These are phyloP conservation scores for Urocynchramus pylzowi DNA, from an alignment of 2,113 vertebrate genomes.

Conservation along the genomic window DNA sequence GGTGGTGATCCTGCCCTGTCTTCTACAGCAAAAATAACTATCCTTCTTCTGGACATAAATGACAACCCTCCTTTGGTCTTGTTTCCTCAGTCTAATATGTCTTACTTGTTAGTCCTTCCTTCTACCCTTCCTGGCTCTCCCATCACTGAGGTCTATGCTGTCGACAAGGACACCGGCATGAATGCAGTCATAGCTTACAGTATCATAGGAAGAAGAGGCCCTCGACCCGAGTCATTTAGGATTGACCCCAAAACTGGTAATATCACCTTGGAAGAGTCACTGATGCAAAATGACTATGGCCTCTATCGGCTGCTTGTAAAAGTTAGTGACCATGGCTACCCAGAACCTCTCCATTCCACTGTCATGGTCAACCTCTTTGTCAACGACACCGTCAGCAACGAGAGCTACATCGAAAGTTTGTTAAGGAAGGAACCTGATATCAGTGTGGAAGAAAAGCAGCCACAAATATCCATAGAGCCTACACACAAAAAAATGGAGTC, in stretches of 20 bases:
- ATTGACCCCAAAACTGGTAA: conserved; percentile 96
- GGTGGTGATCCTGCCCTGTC: conserved; percentile 92
- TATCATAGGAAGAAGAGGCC: conserved; percentile 93
- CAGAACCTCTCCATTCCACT: conserved; percentile 90
- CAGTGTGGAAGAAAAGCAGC: conserved; percentile 86
- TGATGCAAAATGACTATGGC: conserved; percentile 87
- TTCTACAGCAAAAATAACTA: conserved; percentile 91
- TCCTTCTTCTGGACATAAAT: conserved; percentile 94
- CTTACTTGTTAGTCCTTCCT: conserved; percentile 92
- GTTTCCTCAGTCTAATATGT: conserved; percentile 97
- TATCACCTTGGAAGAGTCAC: conserved; percentile 90
- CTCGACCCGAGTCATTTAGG: conserved; percentile 88
- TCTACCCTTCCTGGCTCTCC: conserved; percentile 93
- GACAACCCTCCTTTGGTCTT: conserved; percentile 95
- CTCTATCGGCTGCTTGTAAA: conserved; percentile 94
- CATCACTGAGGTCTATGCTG: conserved; percentile 95
- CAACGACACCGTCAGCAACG: conserved; percentile 95
- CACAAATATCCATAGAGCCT: conserved; percentile 83
- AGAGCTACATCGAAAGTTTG: conserved; percentile 93
- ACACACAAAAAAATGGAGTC: conserved; percentile 78
- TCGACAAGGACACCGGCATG: conserved; percentile 97
- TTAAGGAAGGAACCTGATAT: conserved; percentile 87
- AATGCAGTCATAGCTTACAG: conserved; percentile 98
- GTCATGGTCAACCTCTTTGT: conserved; percentile 97
- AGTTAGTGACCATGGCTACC: conserved; percentile 95